Base-by-base conservation (phyloP, 1,140 invertebrate species). In the Ceratitis capitata region DNA sequence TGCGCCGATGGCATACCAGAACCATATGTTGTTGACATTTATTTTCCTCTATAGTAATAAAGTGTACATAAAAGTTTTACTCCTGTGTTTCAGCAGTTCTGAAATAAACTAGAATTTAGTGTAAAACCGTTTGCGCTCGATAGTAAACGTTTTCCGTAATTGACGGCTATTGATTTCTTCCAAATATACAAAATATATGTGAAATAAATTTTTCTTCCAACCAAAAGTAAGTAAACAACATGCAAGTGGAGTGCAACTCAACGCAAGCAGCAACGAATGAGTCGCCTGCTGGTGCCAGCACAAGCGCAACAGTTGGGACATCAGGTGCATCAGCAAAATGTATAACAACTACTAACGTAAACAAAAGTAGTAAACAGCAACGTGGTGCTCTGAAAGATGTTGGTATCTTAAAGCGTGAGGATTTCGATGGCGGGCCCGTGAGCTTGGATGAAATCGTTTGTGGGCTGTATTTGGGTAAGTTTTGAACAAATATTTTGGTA, bases 381-480 rank as follows among this genome's bases (percentile, higher is more conserved):
- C 47, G 26, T 39, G 14, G 32, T 19, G 5, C 39, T 6, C 42
- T 84, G 1, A 86, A 89, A 56, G 87, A 91, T 39, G 84, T 85
- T 14, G 90, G 90, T 5, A 84, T 74, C 9, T 64, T 91, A 39
- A 82, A 86, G 19, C 88, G 90, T 14, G 87, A 90, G 53, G 94
- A 95, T 90, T 95, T 94, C 86, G 93, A 94, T 87, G 93, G 94
- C 26, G 95, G 94, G 14, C 95, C 95, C 23, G 92, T 94, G 0
- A 96, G 94, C 88, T 93, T 94, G 56, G 93, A 95, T 89, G 92
- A 93, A 87, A 95, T 97, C 86, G 95, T 96, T 89, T 92, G 94
- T 85, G 94, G 95, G 84, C 91, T 97, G 12, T 97, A 93, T 92
- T 92, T 97, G 61, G 95, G 95, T 94, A 92, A 85, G 84, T 49